A percentile compares a stretch with the other conserved stretches of the same genome.
Evolutionary conservation across 1,140 invertebrate species (phyloP).

Genomic region (Tetragnatha versicolor): DNA sequence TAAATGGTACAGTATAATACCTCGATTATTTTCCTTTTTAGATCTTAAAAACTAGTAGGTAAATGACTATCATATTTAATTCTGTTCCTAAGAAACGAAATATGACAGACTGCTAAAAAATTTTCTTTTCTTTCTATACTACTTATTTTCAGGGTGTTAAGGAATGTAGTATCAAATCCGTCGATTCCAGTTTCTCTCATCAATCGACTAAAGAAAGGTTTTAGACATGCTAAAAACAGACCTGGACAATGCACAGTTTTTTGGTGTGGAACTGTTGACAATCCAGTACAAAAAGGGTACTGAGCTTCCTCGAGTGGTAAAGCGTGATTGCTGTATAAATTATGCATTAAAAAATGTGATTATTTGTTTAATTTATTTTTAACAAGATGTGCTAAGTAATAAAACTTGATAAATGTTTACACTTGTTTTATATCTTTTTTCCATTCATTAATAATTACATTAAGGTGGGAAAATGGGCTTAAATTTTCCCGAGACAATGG

Average conservation of each 20-base stretch:
- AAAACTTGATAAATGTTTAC: too few species aligned
- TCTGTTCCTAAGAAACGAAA: neutral
- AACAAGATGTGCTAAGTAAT: too few species aligned
- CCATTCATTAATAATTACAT: too few species aligned
- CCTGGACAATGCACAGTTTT: conserved; percentile 1
- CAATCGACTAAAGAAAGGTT: conserved; percentile 19
- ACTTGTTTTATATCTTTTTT: too few species aligned
- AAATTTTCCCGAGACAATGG: too few species aligned
- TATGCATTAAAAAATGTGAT: too few species aligned
- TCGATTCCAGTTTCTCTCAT: neutral
- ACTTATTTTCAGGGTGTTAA: conserved; percentile 17
- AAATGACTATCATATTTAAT: neutral
- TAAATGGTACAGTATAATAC: too few species aligned
- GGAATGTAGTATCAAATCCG: conserved; percentile 27
- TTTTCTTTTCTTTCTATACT: neutral
- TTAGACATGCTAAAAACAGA: conserved; percentile 2
- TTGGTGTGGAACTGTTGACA: conserved; percentile 34
- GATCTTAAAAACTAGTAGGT: neutral
- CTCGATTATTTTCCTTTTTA: neutral
- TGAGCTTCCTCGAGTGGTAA: too few species aligned
- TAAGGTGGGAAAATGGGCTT: too few species aligned
- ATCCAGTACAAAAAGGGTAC: neutral
- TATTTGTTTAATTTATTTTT: too few species aligned
- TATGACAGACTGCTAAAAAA: neutral
- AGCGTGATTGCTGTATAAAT: too few species aligned